These are phyloP conservation scores for Todiramphus chloris DNA, from an alignment of 2,113 vertebrate genomes.

Conservation along the genomic window DNA sequence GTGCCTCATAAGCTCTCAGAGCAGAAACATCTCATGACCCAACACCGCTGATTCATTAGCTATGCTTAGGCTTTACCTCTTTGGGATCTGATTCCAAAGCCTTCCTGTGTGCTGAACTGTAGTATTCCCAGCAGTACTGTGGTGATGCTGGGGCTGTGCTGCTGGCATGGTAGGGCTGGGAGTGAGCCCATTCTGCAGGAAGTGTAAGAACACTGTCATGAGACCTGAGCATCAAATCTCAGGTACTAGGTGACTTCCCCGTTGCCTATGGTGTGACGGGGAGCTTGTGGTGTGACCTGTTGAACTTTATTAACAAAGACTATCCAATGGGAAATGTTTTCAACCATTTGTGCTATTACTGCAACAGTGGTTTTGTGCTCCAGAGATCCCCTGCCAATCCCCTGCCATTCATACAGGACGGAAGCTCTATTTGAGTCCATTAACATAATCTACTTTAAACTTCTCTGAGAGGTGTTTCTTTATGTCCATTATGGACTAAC, in stretches of 20 bases:
- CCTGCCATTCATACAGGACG: not conserved
- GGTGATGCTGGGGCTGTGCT: not conserved
- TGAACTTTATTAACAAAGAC: not conserved
- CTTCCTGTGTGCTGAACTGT: not conserved
- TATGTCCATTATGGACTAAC: not conserved
- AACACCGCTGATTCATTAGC: not conserved
- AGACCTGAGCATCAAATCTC: not conserved
- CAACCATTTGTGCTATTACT: not conserved
- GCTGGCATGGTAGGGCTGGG: not conserved
- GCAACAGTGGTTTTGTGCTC: not conserved
- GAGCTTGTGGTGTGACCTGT: not conserved
- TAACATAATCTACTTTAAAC: not conserved
- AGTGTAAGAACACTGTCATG: not conserved
- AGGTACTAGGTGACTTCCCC: not conserved
- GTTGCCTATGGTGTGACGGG: not conserved
- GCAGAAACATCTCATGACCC: not conserved
- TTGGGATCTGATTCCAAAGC: not conserved
- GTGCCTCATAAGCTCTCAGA: not conserved
- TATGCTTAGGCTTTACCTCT: not conserved
- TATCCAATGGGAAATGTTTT: not conserved
- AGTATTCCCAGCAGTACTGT: not conserved
- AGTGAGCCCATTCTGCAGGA: not conserved
- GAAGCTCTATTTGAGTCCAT: not conserved
- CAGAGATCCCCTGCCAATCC: not conserved
- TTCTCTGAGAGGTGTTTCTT: not conserved